These are phyloP conservation scores for Albula goreensis DNA, from an alignment of 2,113 vertebrate genomes.

Conservation along the genomic window DNA sequence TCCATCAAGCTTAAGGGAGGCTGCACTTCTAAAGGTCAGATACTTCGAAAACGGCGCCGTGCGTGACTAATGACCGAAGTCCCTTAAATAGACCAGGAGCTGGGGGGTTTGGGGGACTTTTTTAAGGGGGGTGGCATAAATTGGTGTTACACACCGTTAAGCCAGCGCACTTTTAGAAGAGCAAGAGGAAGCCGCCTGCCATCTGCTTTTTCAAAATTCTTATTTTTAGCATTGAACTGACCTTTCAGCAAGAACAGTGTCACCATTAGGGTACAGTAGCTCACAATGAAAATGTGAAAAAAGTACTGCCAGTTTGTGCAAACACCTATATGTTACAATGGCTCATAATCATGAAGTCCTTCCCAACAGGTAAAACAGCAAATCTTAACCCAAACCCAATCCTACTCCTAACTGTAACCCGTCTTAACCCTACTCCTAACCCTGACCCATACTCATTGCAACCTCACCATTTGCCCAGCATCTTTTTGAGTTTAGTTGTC, in stretches of 20 bases:
- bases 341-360: no score
- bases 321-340: no score
- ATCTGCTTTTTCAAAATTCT: not conserved
- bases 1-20: conserved; percentile 54
- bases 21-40: conserved; percentile 54
- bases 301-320: no score
- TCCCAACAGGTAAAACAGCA: no score
- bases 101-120: conserved; percentile 25
- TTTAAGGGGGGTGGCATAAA: conserved; percentile 36
- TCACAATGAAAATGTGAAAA: no score
- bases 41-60: conserved; percentile 48
- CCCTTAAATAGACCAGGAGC: conserved; percentile 48
- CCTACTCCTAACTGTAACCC: no score
- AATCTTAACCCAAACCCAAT: no score
- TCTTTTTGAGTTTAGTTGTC: not conserved
- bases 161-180: not conserved
- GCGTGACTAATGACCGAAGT: conserved; percentile 64
- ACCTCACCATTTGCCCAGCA: not conserved
- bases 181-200: not conserved
- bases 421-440: no score
- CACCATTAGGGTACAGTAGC: no score
- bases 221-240: not conserved
- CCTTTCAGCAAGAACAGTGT: not conserved
- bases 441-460: no score
- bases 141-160: conserved; percentile 46